Evolutionary conservation across 1,140 invertebrate genomes (phyloP).

Genomic region (Zaprionus lachaisei): DNA sequence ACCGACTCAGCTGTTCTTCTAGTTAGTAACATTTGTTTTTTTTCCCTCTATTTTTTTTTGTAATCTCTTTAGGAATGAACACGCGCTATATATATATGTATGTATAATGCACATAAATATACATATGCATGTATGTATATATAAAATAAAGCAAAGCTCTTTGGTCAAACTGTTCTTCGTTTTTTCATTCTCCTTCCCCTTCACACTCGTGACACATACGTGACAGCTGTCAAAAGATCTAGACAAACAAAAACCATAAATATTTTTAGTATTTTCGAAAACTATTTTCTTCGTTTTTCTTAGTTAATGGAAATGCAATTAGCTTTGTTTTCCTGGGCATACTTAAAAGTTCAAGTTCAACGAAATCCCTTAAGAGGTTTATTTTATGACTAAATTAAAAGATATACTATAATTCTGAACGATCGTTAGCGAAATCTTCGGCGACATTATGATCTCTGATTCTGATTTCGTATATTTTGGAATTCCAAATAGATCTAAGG

Average conservation of each 20-base stretch:
- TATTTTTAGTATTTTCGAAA: neutral
- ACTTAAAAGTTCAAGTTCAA: neutral
- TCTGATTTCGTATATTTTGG: no score
- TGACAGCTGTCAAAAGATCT: conserved; percentile 1
- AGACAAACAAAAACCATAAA: neutral
- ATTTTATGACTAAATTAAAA: neutral
- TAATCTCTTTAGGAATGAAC: conserved; percentile 43
- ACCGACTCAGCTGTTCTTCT: conserved; percentile 15
- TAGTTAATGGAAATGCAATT: conserved; percentile 2
- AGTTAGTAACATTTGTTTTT: conserved; percentile 36
- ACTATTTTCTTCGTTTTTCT: neutral
- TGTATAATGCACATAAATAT: conserved; percentile 12
- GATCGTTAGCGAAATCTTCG: no score
- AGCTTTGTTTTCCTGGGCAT: neutral
- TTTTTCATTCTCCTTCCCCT: neutral
- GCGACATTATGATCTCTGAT: no score
- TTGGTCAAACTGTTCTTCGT: conserved; percentile 4
- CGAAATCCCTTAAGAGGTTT: neutral
- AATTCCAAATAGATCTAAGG: no score
- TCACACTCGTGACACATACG: neutral
- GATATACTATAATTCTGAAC: no score
- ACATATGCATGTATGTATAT: neutral
- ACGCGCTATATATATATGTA: neutral
- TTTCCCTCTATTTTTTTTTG: conserved; percentile 28
- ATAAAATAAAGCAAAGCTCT: conserved; percentile 3